Base-by-base conservation (phyloP, 2,113 vertebrate genomes). In the Cromileptes altivelis region DNA sequence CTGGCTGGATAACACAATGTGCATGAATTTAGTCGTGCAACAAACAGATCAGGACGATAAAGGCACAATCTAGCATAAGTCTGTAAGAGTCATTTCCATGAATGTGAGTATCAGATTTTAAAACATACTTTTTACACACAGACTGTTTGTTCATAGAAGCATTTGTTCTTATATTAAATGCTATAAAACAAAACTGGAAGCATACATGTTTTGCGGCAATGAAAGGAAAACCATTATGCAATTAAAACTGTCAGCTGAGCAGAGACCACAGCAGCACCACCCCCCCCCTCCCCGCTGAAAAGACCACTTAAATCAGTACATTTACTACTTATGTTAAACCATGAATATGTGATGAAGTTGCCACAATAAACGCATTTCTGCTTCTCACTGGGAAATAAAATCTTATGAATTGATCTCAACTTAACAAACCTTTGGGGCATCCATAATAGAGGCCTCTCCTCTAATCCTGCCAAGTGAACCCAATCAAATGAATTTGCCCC, bases 321-420 rank as follows among this genome's bases (percentile, higher is more conserved):
- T 98, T 97, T 99, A 97, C 96, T 97, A 97, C 97, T 99, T 97
- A 97, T 96, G 97, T 97, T 97, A 97, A 97, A 97, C 97, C 97
- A 99, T 99, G 98, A 99, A 99, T 99, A 99, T 99, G 97, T 98
- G 97, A 99, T 99, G 98, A 99, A 97, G 97, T 97, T 96, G 90
- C 96, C 96, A 98, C 97, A 99, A 98, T 98, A 97, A 90, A 98
- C 92, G 95, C 96, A 98, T 98, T 97, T 97, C 96, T 96, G 95
- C 97, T 97, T 97, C 98, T 98, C 97, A 97, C 97, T 96, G 97
- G 96, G 97, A 98, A 99, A 99, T 98, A 97, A 98, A 99, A 97
- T 96, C 96, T 96, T 98, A 97, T 99, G 98, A 99, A 99, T 98
- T 98, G 98, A 98, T 99, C 97, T 98, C 97, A 96, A 98, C 97